Evolutionary conservation across 2,797 vertebrate genomes (phyloP), one percentile per base, ranked within the genome.

Genomic region (Sphenodon punctatus): DNA sequence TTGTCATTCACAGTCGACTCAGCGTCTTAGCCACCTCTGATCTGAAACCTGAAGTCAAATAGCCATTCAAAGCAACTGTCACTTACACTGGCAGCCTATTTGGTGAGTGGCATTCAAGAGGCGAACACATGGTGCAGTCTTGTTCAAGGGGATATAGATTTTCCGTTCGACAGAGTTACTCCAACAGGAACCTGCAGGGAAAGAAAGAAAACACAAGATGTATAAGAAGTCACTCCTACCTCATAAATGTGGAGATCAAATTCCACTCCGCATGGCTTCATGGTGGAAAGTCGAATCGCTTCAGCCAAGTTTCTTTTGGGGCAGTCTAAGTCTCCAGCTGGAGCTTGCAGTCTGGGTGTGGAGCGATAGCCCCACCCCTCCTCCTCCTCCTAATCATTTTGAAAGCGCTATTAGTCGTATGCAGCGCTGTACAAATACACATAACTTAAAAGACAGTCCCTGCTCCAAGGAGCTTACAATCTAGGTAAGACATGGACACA

Each of bases 41-140:
- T n/a, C 11, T 45, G 10, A 30, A 23, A 23, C 7, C 45, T 45
- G 15, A n/a, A 45, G 39, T 30, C 22, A 32, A 65, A 46, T 15
- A 34, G 9, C 6, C 10, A 15, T 34, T 34, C 7, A 13, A 17
- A 39, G 49, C 38, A 7, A 19, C 43, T 15, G 3, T 27, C 46
- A 95, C 98, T 99, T 90, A 99, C 98, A 99, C 90, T 99, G 98
- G 94, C 98, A 99, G 90, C 98, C 98, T 56, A 98, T 98, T 89
- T 99, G 98, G 95, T 99, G 98, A 3, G 98, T 99, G 71, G 97
- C 97, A 14, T 99, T 99, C 69, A 99, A 96, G 39, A 99, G 96
- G 5, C 98, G 96, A 36, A 99, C 98, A 46, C 98, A 99, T 0
- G 98, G 96, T 1, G 97, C 94, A 0, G 97, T 97, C 64, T 94